Evolutionary conservation across 2,888 invertebrate species (phyloP).

Genomic region (Drosophila nigritarsus): DNA sequence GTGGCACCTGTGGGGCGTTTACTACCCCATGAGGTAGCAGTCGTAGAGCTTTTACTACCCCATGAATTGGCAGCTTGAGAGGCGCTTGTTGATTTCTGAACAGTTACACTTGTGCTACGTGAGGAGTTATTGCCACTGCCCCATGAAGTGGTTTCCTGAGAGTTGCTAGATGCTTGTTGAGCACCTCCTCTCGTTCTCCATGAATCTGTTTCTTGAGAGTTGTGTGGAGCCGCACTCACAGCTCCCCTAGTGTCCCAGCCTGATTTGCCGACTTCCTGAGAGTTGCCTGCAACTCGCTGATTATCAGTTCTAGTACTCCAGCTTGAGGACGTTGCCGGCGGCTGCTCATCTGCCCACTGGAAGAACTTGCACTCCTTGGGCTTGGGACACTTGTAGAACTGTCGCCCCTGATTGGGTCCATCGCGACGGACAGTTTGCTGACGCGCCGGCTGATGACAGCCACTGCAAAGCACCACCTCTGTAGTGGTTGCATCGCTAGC

Average conservation of each 20-base stretch:
- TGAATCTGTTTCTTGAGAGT: background rate
- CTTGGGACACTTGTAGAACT: constrained; percentile 91
- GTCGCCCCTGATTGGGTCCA: constrained; percentile 93
- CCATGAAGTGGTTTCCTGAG: constrained; percentile 10
- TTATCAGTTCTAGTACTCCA: constrained; percentile 15
- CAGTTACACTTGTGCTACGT: background rate
- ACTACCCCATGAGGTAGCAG: constrained; percentile 9
- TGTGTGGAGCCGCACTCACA: background rate
- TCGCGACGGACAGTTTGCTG: constrained; percentile 90
- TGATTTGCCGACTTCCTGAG: constrained; percentile 1
- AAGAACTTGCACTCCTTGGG: constrained; percentile 91
- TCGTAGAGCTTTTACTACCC: constrained; percentile 7
- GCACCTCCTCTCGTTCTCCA: constrained; percentile 5
- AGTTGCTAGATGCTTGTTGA: background rate
- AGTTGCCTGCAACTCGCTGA: background rate
- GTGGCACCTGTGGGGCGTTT: constrained; percentile 1
- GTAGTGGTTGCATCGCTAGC: background rate
- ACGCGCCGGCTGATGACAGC: constrained; percentile 78
- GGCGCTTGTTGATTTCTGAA: background rate
- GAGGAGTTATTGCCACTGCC: background rate
- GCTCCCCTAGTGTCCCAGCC: constrained; percentile 10
- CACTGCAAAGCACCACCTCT: constrained; percentile 67
- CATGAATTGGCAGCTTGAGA: constrained; percentile 7
- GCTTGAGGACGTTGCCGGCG: constrained; percentile 1
- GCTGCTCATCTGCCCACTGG: constrained; percentile 89